phyloP scores from a whole-genome alignment of 2,113 vertebrate genomes.

The Caretta caretta region DNA sequence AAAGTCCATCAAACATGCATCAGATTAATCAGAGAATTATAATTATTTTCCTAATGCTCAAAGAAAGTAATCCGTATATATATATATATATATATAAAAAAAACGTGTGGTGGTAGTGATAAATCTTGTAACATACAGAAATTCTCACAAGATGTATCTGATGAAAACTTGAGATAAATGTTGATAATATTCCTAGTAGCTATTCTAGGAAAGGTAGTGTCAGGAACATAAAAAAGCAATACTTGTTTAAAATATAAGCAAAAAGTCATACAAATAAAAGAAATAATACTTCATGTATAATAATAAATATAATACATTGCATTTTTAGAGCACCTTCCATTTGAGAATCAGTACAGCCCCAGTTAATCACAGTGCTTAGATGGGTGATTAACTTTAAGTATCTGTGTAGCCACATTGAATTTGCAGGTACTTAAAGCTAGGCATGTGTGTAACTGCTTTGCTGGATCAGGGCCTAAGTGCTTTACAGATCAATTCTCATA shows the following conservation, averaged over 20 bases:
- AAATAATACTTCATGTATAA: too few species aligned
- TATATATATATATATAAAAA: too few species aligned
- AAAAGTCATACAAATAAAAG: neutral
- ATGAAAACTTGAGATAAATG: neutral
- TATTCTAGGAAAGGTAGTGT: neutral
- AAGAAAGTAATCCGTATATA: neutral
- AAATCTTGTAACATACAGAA: neutral
- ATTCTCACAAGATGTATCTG: neutral
- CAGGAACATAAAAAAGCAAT: neutral
- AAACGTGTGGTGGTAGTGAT: neutral
- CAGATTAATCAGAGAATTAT: too few species aligned
- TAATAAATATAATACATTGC: neutral
- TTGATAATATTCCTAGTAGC: neutral
- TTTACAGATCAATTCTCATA: neutral
- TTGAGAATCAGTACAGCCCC: neutral
- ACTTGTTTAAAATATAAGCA: neutral
- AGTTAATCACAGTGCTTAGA: neutral
- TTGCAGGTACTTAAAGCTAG: neutral
- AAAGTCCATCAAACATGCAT: neutral
- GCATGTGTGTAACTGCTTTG: neutral
- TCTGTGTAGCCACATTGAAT: neutral
- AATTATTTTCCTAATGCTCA: neutral
- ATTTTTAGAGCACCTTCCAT: neutral
- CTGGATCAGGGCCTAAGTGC: neutral
- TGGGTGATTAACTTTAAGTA: neutral